These are phyloP conservation scores for Antennarius striatus DNA, from an alignment of 2,113 vertebrate genomes.

Conservation along the genomic window DNA sequence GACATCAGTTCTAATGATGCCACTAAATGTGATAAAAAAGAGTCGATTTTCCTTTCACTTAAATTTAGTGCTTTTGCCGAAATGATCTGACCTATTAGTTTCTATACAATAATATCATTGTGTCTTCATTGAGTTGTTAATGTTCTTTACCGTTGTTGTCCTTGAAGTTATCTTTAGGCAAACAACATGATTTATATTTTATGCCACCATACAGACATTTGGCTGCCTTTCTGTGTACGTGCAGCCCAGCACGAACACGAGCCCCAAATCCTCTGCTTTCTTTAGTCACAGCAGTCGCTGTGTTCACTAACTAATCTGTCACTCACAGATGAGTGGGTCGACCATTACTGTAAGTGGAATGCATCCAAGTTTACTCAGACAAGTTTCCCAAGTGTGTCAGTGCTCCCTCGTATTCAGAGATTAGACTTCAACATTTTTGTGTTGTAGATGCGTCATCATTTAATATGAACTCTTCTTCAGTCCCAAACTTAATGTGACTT, in stretches of 20 bases:
- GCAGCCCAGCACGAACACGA: constrained; percentile 50
- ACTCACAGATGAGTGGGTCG: constrained; percentile 50
- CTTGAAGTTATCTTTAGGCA: constrained; percentile 23
- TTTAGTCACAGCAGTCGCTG: constrained; percentile 62
- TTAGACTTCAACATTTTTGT: constrained; percentile 1
- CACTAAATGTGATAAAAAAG: background rate
- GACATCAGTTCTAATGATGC: background rate
- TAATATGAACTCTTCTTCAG: too few species aligned
- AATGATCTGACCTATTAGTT: constrained; percentile 10
- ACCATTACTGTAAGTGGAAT: constrained; percentile 36
- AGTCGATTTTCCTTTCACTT: constrained; percentile 7
- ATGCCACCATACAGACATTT: constrained; percentile 46
- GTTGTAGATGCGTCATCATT: too few species aligned
- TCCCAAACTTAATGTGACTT: too few species aligned
- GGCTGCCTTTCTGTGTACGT: constrained; percentile 71
- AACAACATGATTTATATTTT: constrained; percentile 23
- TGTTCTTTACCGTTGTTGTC: too few species aligned
- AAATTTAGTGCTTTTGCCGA: background rate
- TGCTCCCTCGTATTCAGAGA: background rate
- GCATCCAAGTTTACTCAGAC: constrained; percentile 55
- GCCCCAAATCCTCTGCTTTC: constrained; percentile 50
- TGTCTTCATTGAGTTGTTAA: too few species aligned
- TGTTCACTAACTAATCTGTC: constrained; percentile 61
- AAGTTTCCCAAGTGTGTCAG: constrained; percentile 20
- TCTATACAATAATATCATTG: too few species aligned